Conservation (phyloP, 2,888 invertebrate species). For the Leptogaster cylindrica region DNA sequence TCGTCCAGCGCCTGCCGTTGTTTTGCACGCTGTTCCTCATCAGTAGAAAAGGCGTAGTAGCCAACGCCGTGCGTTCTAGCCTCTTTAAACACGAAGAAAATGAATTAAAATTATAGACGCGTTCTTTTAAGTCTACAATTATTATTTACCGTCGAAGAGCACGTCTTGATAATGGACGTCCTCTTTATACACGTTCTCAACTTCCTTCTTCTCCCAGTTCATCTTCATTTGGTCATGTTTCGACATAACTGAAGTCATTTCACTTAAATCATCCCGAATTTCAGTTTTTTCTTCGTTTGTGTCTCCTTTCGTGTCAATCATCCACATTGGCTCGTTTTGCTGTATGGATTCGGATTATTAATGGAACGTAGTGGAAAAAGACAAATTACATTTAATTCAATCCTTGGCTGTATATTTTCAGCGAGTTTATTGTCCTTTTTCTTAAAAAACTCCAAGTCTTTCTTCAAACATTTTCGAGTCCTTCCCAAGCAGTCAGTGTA, state of each 20-base stretch:
- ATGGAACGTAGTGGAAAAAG: too few species aligned
- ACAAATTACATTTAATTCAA: constrained; percentile 44
- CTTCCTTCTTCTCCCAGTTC: constrained; percentile 88
- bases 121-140: not conserved
- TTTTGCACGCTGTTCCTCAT: constrained; percentile 76
- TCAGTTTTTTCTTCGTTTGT: constrained; percentile 47
- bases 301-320: constrained; percentile 55
- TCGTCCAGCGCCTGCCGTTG: constrained; percentile 82
- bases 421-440: constrained; percentile 67
- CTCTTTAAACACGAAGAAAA: constrained; percentile 65
- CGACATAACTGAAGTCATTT: constrained; percentile 64
- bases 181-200: constrained; percentile 72
- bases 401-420: constrained; percentile 48
- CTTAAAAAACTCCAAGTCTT: constrained; percentile 74
- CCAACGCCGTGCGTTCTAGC: constrained; percentile 91
- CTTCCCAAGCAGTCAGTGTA: constrained; percentile 88
- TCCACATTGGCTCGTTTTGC: constrained; percentile 60
- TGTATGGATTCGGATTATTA: constrained; percentile 47
- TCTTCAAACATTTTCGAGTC: constrained; percentile 80
- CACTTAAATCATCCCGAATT: constrained; percentile 56
- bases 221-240: constrained; percentile 74
- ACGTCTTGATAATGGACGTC: constrained; percentile 92
- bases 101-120: not conserved
- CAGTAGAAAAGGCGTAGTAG: constrained; percentile 88
- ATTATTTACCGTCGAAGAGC: constrained; percentile 76